Evolutionary conservation across 2,888 invertebrate species (phyloP), one percentile per base, ranked within the genome.

Genomic region (Drosophila buzzatii): DNA sequence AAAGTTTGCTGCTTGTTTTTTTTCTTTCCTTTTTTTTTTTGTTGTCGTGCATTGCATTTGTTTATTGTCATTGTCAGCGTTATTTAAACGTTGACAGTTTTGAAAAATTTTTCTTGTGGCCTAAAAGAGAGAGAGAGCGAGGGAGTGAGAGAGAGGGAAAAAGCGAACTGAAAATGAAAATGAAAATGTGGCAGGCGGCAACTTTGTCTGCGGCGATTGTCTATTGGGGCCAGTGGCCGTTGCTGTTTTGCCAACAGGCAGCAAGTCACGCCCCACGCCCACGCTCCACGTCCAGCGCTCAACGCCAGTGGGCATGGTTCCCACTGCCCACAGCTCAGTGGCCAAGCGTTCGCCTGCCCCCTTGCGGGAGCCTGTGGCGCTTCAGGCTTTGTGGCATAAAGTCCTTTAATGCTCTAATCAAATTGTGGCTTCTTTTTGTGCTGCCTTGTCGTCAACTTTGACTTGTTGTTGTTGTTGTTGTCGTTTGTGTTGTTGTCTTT

Each of bases 371-470:
- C 77, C 77, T 74, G 77, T 73, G 79, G 76, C 82, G 86, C 85
- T 82, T 76, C 73, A 59, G 85, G 86, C 86, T 83, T 86, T 85
- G 83, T 81, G 81, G 78, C 81, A 76, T 77, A 87, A 88, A 87
- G 88, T 84, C 88, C 76, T 85, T 87, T 87, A 87, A 88, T 88
- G 84, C 86, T 88, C 84, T 87, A 87, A 87, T 87, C 88, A 87
- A 87, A 87, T 87, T 87, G 88, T 88, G 88, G 86, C 82, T 87
- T 87, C 88, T 86, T 81, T 85, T 84, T 81, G 78, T 70, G 69
- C 57, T 70, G 70, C 65, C 74, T 62, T 72, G 60, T 44, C 68
- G 72, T 66, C 69, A 68, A 70, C 76, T 70, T 66, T 68, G 61
- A 65, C 70, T 62, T 61, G 70, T 69, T 78, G 68, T 78, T 72